Conservation (phyloP, 1,140 invertebrate genomes). For the Sitodiplosis mosellana region DNA sequence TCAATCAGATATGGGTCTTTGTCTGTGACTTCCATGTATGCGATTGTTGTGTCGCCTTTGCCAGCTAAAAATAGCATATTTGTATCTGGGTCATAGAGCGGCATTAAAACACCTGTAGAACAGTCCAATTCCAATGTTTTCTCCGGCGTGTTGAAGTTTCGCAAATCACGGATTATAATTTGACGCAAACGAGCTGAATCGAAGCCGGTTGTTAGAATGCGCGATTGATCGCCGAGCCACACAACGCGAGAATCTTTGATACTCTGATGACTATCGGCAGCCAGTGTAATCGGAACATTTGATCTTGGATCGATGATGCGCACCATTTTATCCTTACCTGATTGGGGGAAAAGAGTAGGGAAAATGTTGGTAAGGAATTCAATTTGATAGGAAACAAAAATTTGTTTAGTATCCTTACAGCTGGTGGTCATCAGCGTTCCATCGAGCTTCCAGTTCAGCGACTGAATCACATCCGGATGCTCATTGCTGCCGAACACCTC, state of each 20-base stretch:
- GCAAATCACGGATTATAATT: conserved; percentile 68
- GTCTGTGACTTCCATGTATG: conserved; percentile 69
- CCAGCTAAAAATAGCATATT: conserved; percentile 85
- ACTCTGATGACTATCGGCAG: conserved; percentile 60
- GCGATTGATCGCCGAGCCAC: conserved; percentile 68
- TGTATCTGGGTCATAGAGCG: conserved; percentile 76
- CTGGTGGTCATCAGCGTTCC: conserved; percentile 51
- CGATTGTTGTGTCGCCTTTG: conserved; percentile 78
- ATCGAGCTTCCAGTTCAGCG: conserved; percentile 65
- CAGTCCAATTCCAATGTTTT: conserved; percentile 67
- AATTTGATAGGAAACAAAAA: neutral
- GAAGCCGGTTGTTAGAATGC: conserved; percentile 66
- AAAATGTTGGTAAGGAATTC: neutral
- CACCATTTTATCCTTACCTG: conserved; percentile 69
- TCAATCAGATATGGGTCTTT: conserved; percentile 70
- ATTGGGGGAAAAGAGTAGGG: conserved; percentile 23
- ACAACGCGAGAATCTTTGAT: conserved; percentile 80
- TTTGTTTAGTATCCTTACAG: neutral
- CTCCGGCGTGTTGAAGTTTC: conserved; percentile 58
- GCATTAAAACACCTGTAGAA: conserved; percentile 80
- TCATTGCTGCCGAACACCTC: conserved; percentile 58
- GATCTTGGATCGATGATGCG: conserved; percentile 60
- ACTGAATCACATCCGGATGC: conserved; percentile 68
- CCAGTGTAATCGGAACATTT: conserved; percentile 36
- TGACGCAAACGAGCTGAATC: conserved; percentile 60